Evolutionary conservation across 2,888 invertebrate genomes (phyloP).

Genomic region (Caenorhabditis sp.): DNA sequence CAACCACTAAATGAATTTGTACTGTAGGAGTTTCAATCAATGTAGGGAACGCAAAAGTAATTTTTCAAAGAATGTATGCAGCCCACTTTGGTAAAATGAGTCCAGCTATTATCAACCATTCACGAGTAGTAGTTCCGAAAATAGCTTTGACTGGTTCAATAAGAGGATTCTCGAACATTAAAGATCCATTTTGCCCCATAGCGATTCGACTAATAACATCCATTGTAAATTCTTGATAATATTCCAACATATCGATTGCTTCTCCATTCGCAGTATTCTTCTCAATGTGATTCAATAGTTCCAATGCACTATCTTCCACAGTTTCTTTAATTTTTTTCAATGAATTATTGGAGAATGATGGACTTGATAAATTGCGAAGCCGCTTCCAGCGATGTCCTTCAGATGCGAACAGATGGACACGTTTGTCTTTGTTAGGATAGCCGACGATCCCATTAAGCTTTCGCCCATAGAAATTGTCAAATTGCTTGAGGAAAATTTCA

Average conservation of each 20-base stretch:
- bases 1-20: constrained; percentile 3
- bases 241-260: constrained; percentile 11
- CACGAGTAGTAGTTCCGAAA: constrained; percentile 21
- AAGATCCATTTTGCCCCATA: constrained; percentile 44
- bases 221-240: constrained; percentile 55
- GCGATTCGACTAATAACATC: constrained; percentile 56
- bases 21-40: background rate
- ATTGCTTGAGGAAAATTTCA: constrained; percentile 73
- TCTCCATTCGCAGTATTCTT: background rate
- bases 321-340: constrained; percentile 71
- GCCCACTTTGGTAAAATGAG: constrained; percentile 11
- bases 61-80: background rate
- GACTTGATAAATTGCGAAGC: constrained; percentile 73
- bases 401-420: constrained; percentile 66
- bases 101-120: constrained; percentile 17
- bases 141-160: constrained; percentile 6
- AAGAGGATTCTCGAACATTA: constrained; percentile 30
- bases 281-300: constrained; percentile 38
- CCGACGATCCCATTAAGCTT: constrained; percentile 49
- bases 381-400: constrained; percentile 74
- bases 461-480: constrained; percentile 72
- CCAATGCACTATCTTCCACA: constrained; percentile 39
- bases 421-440: constrained; percentile 48
- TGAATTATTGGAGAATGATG: constrained; percentile 74
- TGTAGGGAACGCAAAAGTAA: background rate